Conservation (phyloP, 2,888 invertebrate genomes). For the Coelinius sp. region DNA sequence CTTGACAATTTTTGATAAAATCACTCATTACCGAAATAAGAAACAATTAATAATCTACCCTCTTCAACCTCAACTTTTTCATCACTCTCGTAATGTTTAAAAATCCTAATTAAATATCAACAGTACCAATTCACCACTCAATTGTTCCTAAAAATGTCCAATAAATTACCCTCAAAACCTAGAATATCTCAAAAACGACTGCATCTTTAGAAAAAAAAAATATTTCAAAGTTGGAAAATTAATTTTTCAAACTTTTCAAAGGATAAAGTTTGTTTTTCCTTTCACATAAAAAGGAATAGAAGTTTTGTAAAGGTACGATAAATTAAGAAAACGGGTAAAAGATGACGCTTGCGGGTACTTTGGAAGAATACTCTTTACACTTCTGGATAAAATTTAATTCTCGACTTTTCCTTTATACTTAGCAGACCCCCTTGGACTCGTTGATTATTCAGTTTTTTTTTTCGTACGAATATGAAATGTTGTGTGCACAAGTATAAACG, state of each 20-base stretch:
- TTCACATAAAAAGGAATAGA: neutral
- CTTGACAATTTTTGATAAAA: no score
- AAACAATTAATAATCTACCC: no score
- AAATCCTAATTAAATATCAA: no score
- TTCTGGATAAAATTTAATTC: conserved; percentile 13
- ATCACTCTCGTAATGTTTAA: no score
- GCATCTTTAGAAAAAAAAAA: no score
- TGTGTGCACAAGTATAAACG: conserved; percentile 8
- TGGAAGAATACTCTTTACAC: no score
- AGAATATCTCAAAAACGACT: no score
- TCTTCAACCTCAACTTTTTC: no score
- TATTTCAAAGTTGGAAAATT: conserved; percentile 11
- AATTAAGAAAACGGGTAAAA: conserved; percentile 18
- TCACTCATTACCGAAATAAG: no score
- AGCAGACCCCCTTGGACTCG: neutral
- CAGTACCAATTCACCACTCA: no score
- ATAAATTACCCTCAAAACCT: no score
- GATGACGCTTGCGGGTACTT: neutral
- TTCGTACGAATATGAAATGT: neutral
- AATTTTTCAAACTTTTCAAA: conserved; percentile 9
- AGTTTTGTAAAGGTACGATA: conserved; percentile 6
- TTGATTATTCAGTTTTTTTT: conserved; percentile 16
- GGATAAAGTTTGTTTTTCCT: neutral
- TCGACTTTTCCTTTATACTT: conserved; percentile 2
- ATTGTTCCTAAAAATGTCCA: no score